phyloP scores from a whole-genome alignment of 2,113 vertebrate species.

The Halcyon senegalensis region DNA sequence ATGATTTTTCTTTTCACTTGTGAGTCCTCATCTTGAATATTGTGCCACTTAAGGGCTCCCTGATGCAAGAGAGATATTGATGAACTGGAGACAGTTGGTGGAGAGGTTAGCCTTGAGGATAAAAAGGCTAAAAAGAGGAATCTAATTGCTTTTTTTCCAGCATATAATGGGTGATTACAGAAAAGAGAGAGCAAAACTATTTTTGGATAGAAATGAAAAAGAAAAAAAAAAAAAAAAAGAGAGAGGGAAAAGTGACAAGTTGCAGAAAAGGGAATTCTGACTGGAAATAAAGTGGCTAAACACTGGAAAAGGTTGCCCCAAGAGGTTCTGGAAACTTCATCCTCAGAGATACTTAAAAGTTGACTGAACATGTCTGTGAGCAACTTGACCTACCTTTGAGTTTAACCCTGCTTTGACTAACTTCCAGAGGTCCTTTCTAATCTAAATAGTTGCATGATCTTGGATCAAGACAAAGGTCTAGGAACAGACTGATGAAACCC shows the following conservation, averaged over 20 bases:
- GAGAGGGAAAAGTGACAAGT: neutral
- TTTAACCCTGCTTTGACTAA: neutral
- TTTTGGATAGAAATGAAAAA: neutral
- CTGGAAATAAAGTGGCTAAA: neutral
- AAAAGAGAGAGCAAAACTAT: neutral
- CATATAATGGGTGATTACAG: neutral
- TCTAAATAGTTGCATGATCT: neutral
- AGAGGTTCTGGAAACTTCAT: neutral
- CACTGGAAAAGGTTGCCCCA: neutral
- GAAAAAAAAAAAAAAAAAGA: neutral
- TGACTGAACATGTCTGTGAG: neutral
- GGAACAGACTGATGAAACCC: neutral
- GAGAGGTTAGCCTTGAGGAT: neutral
- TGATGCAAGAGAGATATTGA: neutral
- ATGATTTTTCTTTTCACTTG: neutral
- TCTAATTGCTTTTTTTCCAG: neutral
- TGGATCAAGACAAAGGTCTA: neutral
- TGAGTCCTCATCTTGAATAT: neutral
- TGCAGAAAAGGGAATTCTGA: neutral
- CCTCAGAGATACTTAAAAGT: neutral
- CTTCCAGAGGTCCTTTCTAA: neutral
- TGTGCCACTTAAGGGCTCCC: neutral
- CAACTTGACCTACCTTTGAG: neutral
- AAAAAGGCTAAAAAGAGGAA: neutral
- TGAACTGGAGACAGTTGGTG: neutral